These are phyloP conservation scores for Mystacornis crossleyi DNA, from an alignment of 2,113 vertebrate species.

Conservation along the genomic window DNA sequence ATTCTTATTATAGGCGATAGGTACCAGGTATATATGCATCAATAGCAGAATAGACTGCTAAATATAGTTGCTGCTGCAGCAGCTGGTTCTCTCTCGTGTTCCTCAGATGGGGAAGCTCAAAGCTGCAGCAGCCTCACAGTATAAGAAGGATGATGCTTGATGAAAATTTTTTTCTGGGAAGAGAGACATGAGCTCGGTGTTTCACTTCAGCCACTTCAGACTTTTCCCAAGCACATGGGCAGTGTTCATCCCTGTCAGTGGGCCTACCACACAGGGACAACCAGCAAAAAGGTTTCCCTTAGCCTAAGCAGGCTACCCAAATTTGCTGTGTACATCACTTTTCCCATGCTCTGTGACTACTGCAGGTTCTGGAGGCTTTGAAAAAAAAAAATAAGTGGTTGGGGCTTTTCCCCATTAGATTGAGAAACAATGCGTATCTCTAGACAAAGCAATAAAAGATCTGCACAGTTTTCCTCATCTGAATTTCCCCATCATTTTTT, in stretches of 20 bases:
- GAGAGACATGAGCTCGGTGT: background rate
- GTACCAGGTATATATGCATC: slow-evolving; percentile 32
- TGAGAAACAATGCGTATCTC: background rate
- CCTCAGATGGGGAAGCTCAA: background rate
- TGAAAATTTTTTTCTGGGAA: background rate
- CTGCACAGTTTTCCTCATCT: background rate
- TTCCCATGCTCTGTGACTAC: background rate
- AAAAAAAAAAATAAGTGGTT: background rate
- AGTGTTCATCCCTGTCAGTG: background rate
- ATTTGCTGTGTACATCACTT: background rate
- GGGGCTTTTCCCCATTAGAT: background rate
- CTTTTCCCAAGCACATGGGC: background rate
- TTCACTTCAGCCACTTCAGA: background rate
- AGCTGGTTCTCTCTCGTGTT: background rate
- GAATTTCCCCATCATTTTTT: background rate
- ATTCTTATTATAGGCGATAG: slow-evolving; percentile 4
- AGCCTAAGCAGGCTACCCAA: background rate
- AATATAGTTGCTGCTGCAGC: background rate
- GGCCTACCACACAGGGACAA: background rate
- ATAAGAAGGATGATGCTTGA: background rate
- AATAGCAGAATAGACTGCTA: slow-evolving; percentile 34
- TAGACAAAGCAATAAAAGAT: background rate
- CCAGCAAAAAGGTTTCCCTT: background rate
- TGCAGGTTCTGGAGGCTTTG: background rate
- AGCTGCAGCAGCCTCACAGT: background rate